Conservation (phyloP, 2,113 vertebrate genomes). For the Oreocharis arfaki region DNA sequence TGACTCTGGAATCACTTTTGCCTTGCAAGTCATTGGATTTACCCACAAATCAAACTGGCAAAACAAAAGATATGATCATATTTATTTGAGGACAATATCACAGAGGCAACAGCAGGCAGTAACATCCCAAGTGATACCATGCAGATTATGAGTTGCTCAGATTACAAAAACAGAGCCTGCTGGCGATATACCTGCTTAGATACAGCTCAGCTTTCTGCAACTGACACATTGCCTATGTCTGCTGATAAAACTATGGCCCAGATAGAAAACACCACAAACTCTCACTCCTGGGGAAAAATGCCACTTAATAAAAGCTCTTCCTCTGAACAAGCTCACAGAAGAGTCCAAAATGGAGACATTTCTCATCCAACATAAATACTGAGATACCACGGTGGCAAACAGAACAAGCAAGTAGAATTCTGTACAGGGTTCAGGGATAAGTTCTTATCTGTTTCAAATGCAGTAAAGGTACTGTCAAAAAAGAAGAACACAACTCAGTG, state of each 20-base stretch:
- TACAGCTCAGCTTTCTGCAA: background rate
- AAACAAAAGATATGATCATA: background rate
- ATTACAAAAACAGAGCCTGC: background rate
- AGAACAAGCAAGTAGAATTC: background rate
- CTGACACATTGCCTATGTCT: background rate
- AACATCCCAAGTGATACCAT: background rate
- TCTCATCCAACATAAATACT: background rate
- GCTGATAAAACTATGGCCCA: background rate
- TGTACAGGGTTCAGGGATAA: background rate
- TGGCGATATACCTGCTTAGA: background rate
- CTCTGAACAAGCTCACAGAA: background rate
- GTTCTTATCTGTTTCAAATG: background rate
- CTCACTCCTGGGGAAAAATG: background rate
- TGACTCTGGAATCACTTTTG: background rate
- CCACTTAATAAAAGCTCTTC: background rate
- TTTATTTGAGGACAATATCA: background rate
- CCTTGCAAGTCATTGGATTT: background rate
- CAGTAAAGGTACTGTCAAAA: background rate
- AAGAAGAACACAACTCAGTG: background rate
- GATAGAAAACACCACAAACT: background rate
- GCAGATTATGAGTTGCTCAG: background rate
- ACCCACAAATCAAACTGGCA: background rate
- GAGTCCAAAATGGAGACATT: background rate
- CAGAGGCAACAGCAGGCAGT: background rate
- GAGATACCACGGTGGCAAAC: background rate